phyloP scores from a whole-genome alignment of 2,888 invertebrate species.

The Drosophila parthenogenetica region DNA sequence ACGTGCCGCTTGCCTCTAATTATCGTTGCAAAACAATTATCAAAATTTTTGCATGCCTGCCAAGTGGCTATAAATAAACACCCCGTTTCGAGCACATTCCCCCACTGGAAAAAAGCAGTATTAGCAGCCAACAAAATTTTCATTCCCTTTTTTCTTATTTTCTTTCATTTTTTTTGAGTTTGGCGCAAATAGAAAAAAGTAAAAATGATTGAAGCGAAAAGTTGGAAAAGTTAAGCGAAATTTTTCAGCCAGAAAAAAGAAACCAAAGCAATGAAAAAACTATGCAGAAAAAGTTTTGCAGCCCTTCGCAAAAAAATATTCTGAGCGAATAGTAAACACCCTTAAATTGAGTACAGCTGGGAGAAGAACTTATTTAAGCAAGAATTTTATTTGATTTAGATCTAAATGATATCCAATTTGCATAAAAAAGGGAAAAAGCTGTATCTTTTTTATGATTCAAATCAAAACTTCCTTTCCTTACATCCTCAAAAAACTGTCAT shows the following conservation, averaged over 20 bases:
- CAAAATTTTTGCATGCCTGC: slow-evolving; percentile 32
- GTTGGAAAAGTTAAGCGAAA: slow-evolving; percentile 60
- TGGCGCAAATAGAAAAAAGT: slow-evolving; percentile 24
- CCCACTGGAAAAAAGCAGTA: slow-evolving; percentile 11
- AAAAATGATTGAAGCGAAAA: slow-evolving; percentile 64
- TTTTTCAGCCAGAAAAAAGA: slow-evolving; percentile 38
- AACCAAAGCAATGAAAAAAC: slow-evolving; percentile 16
- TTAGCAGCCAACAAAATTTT: slow-evolving; percentile 26
- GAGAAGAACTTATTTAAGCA: neutral
- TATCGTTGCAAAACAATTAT: slow-evolving; percentile 55
- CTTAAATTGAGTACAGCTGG: slow-evolving; percentile 10
- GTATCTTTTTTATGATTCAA: too few relatives aligned
- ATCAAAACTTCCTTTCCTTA: too few relatives aligned
- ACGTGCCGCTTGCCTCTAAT: slow-evolving; percentile 46
- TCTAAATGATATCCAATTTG: too few relatives aligned
- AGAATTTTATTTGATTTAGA: neutral
- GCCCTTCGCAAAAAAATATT: slow-evolving; percentile 5
- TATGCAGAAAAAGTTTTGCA: slow-evolving; percentile 8
- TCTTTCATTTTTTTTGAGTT: slow-evolving; percentile 3
- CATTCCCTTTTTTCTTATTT: neutral
- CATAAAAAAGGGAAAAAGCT: too few relatives aligned
- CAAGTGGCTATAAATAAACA: slow-evolving; percentile 65
- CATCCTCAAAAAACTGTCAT: neutral
- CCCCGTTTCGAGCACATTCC: neutral
- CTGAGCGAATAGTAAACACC: slow-evolving; percentile 13